Percentiles rank a stretch among this genome's conserved stretches.
These are phyloP conservation scores for Rattus rattus DNA, from an alignment of 2,113 vertebrate genomes.

Conservation along the genomic window DNA sequence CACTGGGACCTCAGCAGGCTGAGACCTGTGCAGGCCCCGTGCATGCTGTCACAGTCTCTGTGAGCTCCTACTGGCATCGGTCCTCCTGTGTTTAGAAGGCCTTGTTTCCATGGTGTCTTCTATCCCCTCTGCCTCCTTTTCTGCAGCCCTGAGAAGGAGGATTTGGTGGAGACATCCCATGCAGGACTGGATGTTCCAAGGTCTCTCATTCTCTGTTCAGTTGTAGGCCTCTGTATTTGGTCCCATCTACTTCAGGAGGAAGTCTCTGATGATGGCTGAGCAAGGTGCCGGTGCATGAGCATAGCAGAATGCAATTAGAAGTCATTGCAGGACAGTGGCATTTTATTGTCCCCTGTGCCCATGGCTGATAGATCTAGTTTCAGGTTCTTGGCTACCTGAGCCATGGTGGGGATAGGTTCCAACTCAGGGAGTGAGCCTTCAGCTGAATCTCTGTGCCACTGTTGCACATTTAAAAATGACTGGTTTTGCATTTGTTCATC, in stretches of 20 bases:
- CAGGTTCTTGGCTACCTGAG: background rate
- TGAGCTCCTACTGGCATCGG: too few relatives aligned
- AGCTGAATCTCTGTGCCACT: background rate
- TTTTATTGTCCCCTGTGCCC: background rate
- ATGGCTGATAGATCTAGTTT: background rate
- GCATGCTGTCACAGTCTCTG: background rate
- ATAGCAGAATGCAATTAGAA: background rate
- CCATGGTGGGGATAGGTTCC: background rate
- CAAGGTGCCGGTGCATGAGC: too few relatives aligned
- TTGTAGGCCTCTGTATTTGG: background rate
- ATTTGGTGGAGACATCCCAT: background rate
- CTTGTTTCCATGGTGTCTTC: too few relatives aligned
- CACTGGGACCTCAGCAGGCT: background rate
- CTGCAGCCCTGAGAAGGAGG: background rate
- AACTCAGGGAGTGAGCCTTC: background rate
- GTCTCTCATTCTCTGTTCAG: background rate
- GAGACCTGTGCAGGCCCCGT: background rate
- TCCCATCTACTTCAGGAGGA: background rate
- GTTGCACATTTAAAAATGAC: background rate
- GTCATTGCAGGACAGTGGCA: background rate
- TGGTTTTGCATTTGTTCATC: background rate
- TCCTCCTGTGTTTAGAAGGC: background rate
- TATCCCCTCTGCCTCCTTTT: too few relatives aligned
- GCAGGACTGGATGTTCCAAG: background rate
- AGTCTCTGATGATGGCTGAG: background rate